Percentiles rank a stretch among this genome's conserved stretches.
phyloP scores from a whole-genome alignment of 2,113 vertebrate species.

The Arothron firmamentum region DNA sequence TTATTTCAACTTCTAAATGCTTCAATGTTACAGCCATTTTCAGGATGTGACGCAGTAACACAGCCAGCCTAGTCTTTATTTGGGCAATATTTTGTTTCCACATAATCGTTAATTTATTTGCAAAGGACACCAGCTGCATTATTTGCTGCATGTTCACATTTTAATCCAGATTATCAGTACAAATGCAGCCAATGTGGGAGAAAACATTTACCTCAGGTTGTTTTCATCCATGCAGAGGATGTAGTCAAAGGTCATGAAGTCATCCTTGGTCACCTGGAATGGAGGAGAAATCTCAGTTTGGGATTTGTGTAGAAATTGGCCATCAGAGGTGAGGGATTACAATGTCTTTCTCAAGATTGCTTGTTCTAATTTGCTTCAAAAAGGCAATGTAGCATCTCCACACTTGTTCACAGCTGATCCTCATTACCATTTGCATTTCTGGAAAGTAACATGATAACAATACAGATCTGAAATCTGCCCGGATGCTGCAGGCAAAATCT shows the following conservation, averaged over 20 bases:
- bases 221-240: conserved; percentile 98
- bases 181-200: neutral
- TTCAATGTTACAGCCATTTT: conserved; percentile 37
- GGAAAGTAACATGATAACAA: too few relatives aligned
- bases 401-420: too few relatives aligned
- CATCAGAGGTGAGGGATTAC: too few relatives aligned
- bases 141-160: too few relatives aligned
- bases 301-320: conserved; percentile 8
- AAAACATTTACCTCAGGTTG: conserved; percentile 83
- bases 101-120: too few relatives aligned
- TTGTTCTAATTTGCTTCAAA: too few relatives aligned
- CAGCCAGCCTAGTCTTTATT: conserved; percentile 1
- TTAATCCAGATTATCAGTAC: neutral
- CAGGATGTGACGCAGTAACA: conserved; percentile 16
- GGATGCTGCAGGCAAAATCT: too few relatives aligned
- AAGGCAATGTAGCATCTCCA: too few relatives aligned
- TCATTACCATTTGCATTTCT: too few relatives aligned
- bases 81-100: neutral
- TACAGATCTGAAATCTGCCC: too few relatives aligned
- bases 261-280: conserved; percentile 87
- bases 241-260: conserved; percentile 88
- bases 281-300: conserved; percentile 39
- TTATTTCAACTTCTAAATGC: conserved; percentile 38
- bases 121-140: too few relatives aligned
- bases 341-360: too few relatives aligned